Base-by-base conservation (phyloP, 2,888 invertebrate species). In the Troides oblongomaculatus region DNA sequence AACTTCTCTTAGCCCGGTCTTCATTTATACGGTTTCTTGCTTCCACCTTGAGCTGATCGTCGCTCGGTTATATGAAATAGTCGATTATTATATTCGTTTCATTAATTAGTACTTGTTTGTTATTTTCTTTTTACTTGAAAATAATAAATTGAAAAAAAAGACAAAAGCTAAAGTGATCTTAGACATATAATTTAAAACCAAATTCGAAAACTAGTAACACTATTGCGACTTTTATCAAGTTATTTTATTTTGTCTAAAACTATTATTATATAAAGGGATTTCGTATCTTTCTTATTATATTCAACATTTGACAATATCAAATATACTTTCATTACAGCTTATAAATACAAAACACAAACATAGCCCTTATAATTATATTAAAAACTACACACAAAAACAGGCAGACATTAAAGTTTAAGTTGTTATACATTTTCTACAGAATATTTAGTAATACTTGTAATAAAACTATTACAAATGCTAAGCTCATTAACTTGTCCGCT, bases 381-480 rank as follows among this genome's bases (percentile, higher is more conserved):
- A 53, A 53, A 53, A 53, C n/a, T 6, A 53, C 18, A 53, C 53
- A n/a, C 18, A 4, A 53, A 53, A 53, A 53, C 18, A 18, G n/a
- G 8, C 8, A 7, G n/a, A n/a, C n/a, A n/a, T 58, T 25, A 57
- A 23, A 57, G n/a, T 25, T 46, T 2, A 43, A 0, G 53, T 6
- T 53, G 18, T 53, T 18, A 53, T 6, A n/a, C 25, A 46, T 36
- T 14, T 3, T 43, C 56, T 75, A 76, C 30, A 75, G 21, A n/a
- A 75, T 30, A 65, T 60, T 67, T 60, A 71, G 30, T 12, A 75
- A 6, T 25, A 72, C 39, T 67, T 75, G 78, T 23, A 73, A 66
- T 2, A 75, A 10, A 14, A 75, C 53, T 46, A 77, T 23, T 10
- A 77, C 8, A 21, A 76, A 25, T 62, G 68, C 67, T 23, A 79